Base-by-base conservation (phyloP, 1,140 invertebrate species). In the Trichomalopsis sarcophagae region DNA sequence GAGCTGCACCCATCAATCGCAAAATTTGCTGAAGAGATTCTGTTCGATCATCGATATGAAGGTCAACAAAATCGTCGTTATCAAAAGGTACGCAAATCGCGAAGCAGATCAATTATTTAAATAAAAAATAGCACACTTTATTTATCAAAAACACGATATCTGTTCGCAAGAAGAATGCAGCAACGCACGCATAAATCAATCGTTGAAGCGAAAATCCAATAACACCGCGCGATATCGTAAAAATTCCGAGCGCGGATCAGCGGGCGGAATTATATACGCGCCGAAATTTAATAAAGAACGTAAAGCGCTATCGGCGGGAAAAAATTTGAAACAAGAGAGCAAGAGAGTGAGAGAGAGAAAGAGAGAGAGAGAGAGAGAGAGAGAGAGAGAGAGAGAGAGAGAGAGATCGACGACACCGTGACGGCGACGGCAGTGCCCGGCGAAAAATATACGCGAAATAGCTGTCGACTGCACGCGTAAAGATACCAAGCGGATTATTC, bases 401-500 rank as follows among this genome's bases (percentile, higher is more conserved):
- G 6, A 40, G n/a, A 71, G n/a, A 68, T 71, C 33, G 75, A 78
- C 36, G 23, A 66, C 62, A 50, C 17, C 62, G 55, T 5, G 55
- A n/a, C 21, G 47, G 2, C 47, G 47, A 10, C 9, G 44, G 44
- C 44, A 47, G 47, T 3, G 27, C 10, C 7, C 23, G 21, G 30
- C 74, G 33, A 62, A 71, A 76, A 84, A 84, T 75, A 62, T 74
- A 23, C 27, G 23, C 14, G 66, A 71, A 36, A 74, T 74, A 71
- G 73, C 40, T 44, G 44, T 74, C 36, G n/a, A 71, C 23, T 66
- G 36, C 36, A 50, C 76, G 30, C 21, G 40, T 82, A 85, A 85
- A 85, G 74, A 85, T 78, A 85, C 66, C 79, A 33, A 23, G 17
- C 75, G 84, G 80, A 85, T 85, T 85, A 82, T 85, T 85, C 73